These are phyloP conservation scores for Vombatus ursinus DNA, from an alignment of 2,113 vertebrate genomes.

Conservation along the genomic window DNA sequence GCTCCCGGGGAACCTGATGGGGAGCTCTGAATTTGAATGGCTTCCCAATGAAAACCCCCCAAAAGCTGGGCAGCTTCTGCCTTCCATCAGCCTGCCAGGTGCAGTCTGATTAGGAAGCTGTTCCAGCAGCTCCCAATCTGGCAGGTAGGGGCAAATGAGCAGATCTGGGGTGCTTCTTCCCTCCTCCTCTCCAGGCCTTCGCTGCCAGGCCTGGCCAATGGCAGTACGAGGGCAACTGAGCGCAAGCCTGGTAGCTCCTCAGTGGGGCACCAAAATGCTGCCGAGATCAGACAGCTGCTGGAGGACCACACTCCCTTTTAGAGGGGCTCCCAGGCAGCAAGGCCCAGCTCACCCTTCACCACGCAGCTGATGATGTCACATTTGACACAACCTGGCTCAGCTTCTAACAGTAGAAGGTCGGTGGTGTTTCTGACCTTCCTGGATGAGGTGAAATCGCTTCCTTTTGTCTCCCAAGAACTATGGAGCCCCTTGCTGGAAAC, in stretches of 20 bases:
- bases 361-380: too few species aligned
- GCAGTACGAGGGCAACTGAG: conserved; percentile 69
- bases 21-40: conserved; percentile 1
- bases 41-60: too few species aligned
- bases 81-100: conserved; percentile 23
- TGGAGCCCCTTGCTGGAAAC: too few species aligned
- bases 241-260: conserved; percentile 67
- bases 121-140: conserved; percentile 23
- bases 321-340: too few species aligned
- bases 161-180: conserved; percentile 47
- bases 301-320: background rate
- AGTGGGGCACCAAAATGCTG: conserved; percentile 66
- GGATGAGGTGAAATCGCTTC: conserved; percentile 26
- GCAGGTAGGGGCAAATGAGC: conserved; percentile 39
- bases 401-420: conserved; percentile 16
- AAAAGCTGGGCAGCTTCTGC: too few species aligned
- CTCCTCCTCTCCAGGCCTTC: background rate
- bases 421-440: conserved; percentile 36
- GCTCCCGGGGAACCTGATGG: background rate
- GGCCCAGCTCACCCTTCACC: too few species aligned
- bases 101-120: background rate
- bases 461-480: conserved; percentile 38
- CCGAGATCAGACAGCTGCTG: conserved; percentile 69
- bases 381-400: too few species aligned
- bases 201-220: conserved; percentile 64